Conservation (phyloP, 2,888 invertebrate genomes). For the Deilephila porcellus region DNA sequence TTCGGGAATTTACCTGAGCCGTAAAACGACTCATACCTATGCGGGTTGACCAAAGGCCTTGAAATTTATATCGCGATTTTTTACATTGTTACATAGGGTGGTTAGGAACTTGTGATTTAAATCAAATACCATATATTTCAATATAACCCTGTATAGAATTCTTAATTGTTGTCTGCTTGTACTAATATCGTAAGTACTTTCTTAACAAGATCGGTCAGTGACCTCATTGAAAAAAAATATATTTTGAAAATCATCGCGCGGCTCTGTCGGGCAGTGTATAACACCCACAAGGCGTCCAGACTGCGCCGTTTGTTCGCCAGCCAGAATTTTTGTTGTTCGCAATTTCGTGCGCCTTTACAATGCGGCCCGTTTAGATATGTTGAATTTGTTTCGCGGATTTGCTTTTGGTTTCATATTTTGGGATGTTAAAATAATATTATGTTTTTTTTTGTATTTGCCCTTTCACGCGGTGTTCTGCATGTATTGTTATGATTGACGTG, state of each 20-base stretch:
- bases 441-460: constrained; percentile 16
- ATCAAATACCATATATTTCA: too few species aligned
- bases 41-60: too few species aligned
- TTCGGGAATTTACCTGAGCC: too few species aligned
- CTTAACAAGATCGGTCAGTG: too few species aligned
- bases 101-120: too few species aligned
- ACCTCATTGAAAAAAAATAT: too few species aligned
- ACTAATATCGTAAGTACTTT: too few species aligned
- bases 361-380: constrained; percentile 34
- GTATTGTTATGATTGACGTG: not conserved
- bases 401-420: constrained; percentile 13
- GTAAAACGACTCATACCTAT: too few species aligned
- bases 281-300: constrained; percentile 17
- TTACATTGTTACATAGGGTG: too few species aligned
- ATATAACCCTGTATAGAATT: too few species aligned
- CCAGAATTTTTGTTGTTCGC: constrained; percentile 56
- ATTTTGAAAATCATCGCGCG: not conserved
- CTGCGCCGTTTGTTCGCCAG: constrained; percentile 49
- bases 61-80: too few species aligned
- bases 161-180: too few species aligned
- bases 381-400: constrained; percentile 34
- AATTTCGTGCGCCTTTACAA: constrained; percentile 54
- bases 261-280: not conserved
- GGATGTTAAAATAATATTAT: constrained; percentile 18
- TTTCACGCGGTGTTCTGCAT: not conserved